phyloP scores from a whole-genome alignment of 1,140 invertebrate species.

The Drosophila kikkawai region DNA sequence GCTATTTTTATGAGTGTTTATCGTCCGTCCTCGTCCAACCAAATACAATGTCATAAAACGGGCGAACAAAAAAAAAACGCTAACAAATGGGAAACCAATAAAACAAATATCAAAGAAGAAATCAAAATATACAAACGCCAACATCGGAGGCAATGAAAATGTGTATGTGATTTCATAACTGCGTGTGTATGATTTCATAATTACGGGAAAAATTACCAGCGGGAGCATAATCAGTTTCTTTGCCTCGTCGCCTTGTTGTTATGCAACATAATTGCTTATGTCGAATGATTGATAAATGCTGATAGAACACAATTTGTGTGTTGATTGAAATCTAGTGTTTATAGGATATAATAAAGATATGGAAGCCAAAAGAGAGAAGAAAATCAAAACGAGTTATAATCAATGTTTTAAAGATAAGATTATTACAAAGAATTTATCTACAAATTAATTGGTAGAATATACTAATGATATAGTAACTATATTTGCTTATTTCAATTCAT shows the following conservation, averaged over 20 bases:
- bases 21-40: conserved; percentile 24
- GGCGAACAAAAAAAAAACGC: conserved; percentile 15
- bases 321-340: conserved; percentile 9
- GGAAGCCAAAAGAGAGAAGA: not conserved
- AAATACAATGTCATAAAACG: conserved; percentile 56
- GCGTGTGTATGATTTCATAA: conserved; percentile 31
- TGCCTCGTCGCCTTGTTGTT: conserved; percentile 3
- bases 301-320: conserved; percentile 3
- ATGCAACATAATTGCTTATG: conserved; percentile 23
- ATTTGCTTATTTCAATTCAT: not conserved
- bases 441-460: too few species aligned
- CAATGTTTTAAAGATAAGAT: not conserved
- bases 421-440: not conserved
- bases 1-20: conserved; percentile 56
- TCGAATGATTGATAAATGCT: conserved; percentile 1
- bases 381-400: not conserved
- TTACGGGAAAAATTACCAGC: conserved; percentile 23
- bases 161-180: conserved; percentile 35
- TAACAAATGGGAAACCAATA: conserved; percentile 71
- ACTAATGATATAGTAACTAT: too few species aligned
- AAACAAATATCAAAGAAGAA: conserved; percentile 73
- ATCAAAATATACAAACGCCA: conserved; percentile 37
- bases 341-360: conserved; percentile 5
- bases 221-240: conserved; percentile 31
- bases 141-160: conserved; percentile 52